Evolutionary conservation across 1,140 invertebrate species (phyloP).

Genomic region (Trichonephila clavata): DNA sequence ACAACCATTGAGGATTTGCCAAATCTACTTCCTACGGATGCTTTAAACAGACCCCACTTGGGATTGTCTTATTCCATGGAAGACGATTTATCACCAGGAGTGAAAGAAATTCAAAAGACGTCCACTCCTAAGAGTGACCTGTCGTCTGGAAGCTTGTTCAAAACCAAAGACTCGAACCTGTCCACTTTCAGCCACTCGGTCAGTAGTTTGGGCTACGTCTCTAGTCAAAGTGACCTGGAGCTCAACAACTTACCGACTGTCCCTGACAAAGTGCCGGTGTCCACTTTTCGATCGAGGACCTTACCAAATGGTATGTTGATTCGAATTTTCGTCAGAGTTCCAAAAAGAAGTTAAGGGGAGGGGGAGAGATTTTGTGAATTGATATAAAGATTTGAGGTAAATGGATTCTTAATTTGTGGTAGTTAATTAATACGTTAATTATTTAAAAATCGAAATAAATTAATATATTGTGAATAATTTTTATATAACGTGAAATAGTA

Average conservation of each 20-base stretch:
- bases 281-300: constrained; percentile 41
- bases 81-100: constrained; percentile 50
- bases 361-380: too few species aligned
- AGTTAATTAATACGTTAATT: too few species aligned
- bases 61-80: constrained; percentile 60
- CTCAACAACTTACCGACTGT: constrained; percentile 24
- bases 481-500: too few species aligned
- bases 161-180: constrained; percentile 35
- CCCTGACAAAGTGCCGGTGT: constrained; percentile 58
- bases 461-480: too few species aligned
- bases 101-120: constrained; percentile 58
- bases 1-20: constrained; percentile 50
- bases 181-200: constrained; percentile 68
- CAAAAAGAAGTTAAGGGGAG: too few species aligned
- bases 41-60: constrained; percentile 50
- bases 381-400: too few species aligned
- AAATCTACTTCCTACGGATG: constrained; percentile 67
- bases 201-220: constrained; percentile 61
- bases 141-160: neutral
- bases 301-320: constrained; percentile 55
- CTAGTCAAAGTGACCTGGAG: constrained; percentile 72
- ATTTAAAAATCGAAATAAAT: too few species aligned
- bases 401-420: too few species aligned
- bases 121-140: constrained; percentile 57
- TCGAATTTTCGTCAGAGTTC: too few species aligned